A percentile compares a stretch with the other conserved stretches of the same genome.
Evolutionary conservation across 2,888 invertebrate genomes (phyloP).

Genomic region (Junonia oenone): DNA sequence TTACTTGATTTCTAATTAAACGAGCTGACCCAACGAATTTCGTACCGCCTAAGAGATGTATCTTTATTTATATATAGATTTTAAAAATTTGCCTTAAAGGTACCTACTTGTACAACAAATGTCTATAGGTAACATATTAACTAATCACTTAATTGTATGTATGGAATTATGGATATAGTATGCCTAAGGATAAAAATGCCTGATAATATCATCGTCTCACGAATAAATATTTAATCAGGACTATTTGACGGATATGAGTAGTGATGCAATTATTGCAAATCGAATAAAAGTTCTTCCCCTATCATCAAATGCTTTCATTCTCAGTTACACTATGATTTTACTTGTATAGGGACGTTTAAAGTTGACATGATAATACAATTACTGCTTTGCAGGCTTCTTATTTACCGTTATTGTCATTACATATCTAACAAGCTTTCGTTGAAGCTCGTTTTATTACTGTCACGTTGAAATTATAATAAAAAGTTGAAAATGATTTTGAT

Average conservation of each 20-base stretch:
- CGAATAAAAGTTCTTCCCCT: background rate
- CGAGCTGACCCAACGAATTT: too few species aligned
- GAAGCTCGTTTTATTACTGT: background rate
- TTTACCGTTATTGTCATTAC: conserved; percentile 8
- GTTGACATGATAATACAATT: conserved; percentile 14
- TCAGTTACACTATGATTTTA: conserved; percentile 2
- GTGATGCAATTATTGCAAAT: conserved; percentile 1
- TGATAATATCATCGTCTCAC: background rate
- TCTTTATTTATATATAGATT: too few species aligned
- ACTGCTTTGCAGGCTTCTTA: conserved; percentile 11
- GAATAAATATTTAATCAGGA: conserved; percentile 1
- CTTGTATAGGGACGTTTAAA: conserved; percentile 6
- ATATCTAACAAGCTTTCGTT: background rate
- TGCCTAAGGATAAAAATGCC: too few species aligned
- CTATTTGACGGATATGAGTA: background rate
- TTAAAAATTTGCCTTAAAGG: too few species aligned
- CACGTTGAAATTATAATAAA: background rate
- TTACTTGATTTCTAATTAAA: too few species aligned
- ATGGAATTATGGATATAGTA: too few species aligned
- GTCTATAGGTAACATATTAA: too few species aligned
- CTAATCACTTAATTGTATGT: too few species aligned
- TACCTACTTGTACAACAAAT: too few species aligned
- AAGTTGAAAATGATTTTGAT: background rate
- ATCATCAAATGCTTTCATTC: background rate
- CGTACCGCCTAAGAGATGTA: too few species aligned